Evolutionary conservation across 2,888 invertebrate species (phyloP).

Genomic region (Drosophila ezoana): DNA sequence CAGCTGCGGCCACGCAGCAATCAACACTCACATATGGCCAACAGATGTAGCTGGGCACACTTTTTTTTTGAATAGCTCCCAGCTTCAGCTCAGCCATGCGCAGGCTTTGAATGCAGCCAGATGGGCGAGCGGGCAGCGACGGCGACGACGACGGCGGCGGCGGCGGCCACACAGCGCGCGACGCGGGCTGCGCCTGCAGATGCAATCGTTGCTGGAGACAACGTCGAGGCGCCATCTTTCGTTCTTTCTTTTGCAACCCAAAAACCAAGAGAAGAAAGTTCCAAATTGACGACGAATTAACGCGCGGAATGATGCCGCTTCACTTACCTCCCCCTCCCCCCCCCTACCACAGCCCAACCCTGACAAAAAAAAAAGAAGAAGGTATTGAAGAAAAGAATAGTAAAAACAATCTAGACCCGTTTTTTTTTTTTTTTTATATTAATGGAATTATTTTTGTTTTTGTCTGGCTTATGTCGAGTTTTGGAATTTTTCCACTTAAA

Average conservation of each 20-base stretch:
- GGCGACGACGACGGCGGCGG: neutral
- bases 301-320: constrained; percentile 38
- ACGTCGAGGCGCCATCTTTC: constrained; percentile 20
- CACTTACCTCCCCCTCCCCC: constrained; percentile 19
- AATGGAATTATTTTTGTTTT: constrained; percentile 8
- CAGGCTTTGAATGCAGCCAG: constrained; percentile 2
- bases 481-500: constrained; percentile 24
- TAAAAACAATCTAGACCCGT: constrained; percentile 1
- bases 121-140: constrained; percentile 4
- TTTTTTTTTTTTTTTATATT: constrained; percentile 2
- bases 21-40: neutral
- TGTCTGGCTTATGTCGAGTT: constrained; percentile 33
- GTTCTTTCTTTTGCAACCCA: neutral
- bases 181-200: constrained; percentile 13
- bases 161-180: constrained; percentile 19
- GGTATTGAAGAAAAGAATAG: neutral
- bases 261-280: neutral
- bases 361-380: constrained; percentile 1
- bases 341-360: neutral
- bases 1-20: constrained; percentile 7
- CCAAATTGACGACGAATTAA: constrained; percentile 2
- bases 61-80: constrained; percentile 3
- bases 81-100: constrained; percentile 13
- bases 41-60: constrained; percentile 2
- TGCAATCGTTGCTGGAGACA: constrained; percentile 13